Conservation (phyloP, 2,888 invertebrate genomes). For the Eudasyphora cyanicolor region DNA sequence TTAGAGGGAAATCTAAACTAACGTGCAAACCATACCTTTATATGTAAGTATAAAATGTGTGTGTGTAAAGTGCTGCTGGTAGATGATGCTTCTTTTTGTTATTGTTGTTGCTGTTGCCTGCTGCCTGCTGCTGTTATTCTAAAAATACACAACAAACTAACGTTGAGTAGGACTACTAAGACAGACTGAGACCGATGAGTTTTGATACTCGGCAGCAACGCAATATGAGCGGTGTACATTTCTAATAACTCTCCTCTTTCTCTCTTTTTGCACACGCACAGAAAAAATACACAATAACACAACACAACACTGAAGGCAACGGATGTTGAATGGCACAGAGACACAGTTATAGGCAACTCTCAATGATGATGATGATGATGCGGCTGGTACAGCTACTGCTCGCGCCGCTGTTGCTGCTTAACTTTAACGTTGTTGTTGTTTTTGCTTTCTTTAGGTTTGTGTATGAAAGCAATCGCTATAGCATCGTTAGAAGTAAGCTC, state of each 20-base stretch:
- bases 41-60: neutral
- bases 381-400: too few relatives aligned
- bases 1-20: too few relatives aligned
- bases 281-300: neutral
- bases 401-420: neutral
- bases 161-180: neutral
- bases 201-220: neutral
- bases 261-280: neutral
- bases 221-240: neutral
- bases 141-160: neutral
- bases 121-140: neutral
- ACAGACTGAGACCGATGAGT: neutral
- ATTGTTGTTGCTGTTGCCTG: too few relatives aligned
- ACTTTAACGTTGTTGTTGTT: constrained; percentile 6
- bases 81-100: too few relatives aligned
- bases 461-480: too few relatives aligned
- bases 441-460: neutral
- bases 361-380: too few relatives aligned
- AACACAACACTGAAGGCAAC: neutral
- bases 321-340: neutral
- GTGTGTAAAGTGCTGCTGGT: too few relatives aligned
- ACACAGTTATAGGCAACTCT: neutral
- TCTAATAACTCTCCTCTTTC: neutral
- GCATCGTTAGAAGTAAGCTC: neutral
- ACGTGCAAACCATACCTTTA: neutral